These are phyloP conservation scores for Lomographa bimaculata DNA, from an alignment of 2,888 invertebrate genomes.

Conservation along the genomic window DNA sequence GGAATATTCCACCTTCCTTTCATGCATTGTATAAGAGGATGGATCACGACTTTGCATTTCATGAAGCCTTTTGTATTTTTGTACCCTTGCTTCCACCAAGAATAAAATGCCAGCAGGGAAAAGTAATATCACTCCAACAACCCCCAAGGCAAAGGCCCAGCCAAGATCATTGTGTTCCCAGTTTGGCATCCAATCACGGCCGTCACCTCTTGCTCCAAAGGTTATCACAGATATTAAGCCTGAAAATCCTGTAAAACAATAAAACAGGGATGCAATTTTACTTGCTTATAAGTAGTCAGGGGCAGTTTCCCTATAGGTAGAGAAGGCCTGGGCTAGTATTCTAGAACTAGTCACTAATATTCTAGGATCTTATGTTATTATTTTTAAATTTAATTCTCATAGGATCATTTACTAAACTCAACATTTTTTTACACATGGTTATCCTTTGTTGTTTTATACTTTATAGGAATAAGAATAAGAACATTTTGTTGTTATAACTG, in stretches of 20 bases:
- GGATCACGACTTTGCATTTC: constrained; percentile 87
- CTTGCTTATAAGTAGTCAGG: no score
- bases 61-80: constrained; percentile 88
- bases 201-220: constrained; percentile 95
- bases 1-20: constrained; percentile 81
- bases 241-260: constrained; percentile 83
- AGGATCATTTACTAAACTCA: no score
- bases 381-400: no score
- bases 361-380: no score
- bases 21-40: constrained; percentile 87
- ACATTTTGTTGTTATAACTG: no score
- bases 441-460: no score
- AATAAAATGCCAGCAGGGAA: constrained; percentile 91
- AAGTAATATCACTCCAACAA: constrained; percentile 89
- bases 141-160: constrained; percentile 96
- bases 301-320: no score
- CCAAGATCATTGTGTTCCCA: constrained; percentile 98
- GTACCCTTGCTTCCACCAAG: constrained; percentile 91
- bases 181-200: constrained; percentile 97
- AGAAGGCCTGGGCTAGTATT: no score
- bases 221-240: constrained; percentile 93
- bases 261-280: no score
- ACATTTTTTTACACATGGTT: no score
- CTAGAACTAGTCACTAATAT: no score
- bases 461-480: no score